Evolutionary conservation across 2,797 vertebrate species (phyloP).

Genomic region (Onychomys arenicola): DNA sequence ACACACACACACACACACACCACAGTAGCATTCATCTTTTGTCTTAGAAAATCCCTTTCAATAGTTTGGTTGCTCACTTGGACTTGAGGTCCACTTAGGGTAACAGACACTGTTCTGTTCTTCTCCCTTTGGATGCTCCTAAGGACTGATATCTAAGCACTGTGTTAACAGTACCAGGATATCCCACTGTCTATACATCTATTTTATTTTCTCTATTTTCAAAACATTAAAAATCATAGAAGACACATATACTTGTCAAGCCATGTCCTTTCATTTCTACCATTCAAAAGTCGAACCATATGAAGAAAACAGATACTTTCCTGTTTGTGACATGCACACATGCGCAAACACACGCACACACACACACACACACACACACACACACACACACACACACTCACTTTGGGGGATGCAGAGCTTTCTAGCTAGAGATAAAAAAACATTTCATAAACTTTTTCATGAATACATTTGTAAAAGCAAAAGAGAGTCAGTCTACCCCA

Average conservation of each 20-base stretch:
- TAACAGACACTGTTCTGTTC: accelerated
- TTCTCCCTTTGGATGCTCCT: neutral
- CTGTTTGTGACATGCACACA: neutral
- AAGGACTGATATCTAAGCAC: neutral
- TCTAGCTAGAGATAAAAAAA: neutral
- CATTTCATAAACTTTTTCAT: neutral
- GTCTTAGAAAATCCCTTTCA: neutral
- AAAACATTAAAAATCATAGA: neutral
- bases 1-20: neutral
- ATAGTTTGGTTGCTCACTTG: neutral
- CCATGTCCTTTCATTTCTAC: neutral
- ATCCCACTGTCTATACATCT: neutral
- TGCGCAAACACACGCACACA: neutral
- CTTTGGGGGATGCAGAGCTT: neutral
- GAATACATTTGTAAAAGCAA: neutral
- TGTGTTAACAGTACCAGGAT: neutral
- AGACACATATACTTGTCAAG: neutral
- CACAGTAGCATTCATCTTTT: neutral
- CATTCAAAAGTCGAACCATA: neutral
- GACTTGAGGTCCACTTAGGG: neutral
- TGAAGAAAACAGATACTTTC: neutral
- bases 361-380: neutral
- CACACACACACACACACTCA: neutral
- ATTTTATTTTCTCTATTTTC: neutral
- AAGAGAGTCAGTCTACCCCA: neutral